Percentiles rank a stretch among this genome's conserved stretches.
Evolutionary conservation across 2,797 vertebrate species (phyloP).

Genomic region (Phrynocephalus vlangalii): DNA sequence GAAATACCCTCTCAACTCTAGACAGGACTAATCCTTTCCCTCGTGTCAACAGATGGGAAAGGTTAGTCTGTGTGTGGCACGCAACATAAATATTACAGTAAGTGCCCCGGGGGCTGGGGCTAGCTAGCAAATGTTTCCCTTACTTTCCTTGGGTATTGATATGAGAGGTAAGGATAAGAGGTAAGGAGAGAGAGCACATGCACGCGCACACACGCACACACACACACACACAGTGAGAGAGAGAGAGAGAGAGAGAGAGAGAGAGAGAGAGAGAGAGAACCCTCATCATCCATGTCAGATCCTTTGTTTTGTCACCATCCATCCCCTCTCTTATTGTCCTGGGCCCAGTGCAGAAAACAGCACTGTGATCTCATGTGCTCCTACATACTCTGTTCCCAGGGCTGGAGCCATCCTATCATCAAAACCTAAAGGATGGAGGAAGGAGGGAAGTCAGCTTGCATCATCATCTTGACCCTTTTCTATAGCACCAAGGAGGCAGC

Average conservation of each 20-base stretch:
- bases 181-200: background rate
- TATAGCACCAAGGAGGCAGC: background rate
- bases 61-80: conserved; percentile 19
- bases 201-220: background rate
- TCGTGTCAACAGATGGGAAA: conserved; percentile 21
- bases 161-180: background rate
- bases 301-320: too few species aligned
- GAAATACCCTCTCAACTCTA: conserved; percentile 25
- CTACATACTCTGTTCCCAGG: too few species aligned
- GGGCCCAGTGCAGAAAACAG: background rate
- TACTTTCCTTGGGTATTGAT: background rate
- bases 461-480: background rate
- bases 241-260: too few species aligned
- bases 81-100: conserved; percentile 27
- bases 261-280: too few species aligned
- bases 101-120: conserved; percentile 16
- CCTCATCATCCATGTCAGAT: background rate
- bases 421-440: background rate
- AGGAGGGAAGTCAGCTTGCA: background rate
- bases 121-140: background rate
- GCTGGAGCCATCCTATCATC: background rate
- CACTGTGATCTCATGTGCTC: too few species aligned
- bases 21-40: background rate
- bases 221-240: background rate
- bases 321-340: background rate